Conservation (phyloP, 2,113 vertebrate species). For the Gnathonemus longibarbis region DNA sequence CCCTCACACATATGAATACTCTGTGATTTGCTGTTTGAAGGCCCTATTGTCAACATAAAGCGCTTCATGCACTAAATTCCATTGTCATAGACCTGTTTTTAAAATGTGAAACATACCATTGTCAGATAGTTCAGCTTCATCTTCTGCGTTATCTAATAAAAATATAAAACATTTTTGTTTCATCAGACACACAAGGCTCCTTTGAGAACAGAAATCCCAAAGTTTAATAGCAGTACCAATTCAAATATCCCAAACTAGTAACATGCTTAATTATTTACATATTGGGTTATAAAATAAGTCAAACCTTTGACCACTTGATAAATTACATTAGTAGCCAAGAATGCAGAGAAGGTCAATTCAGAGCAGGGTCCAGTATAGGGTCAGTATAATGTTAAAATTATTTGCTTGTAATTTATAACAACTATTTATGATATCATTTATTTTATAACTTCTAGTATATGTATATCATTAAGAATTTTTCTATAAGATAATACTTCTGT, state of each 20-base stretch:
- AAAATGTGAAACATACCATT: slow-evolving; percentile 68
- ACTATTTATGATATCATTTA: not conserved
- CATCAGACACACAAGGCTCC: not conserved
- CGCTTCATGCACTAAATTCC: not conserved
- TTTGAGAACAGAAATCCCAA: not conserved
- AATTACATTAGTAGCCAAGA: not conserved
- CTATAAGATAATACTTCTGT: not conserved
- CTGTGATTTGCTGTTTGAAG: not conserved
- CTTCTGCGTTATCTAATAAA: slow-evolving; percentile 59
- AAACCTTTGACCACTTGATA: not conserved
- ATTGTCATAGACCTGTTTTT: not conserved
- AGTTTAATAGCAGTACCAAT: not conserved
- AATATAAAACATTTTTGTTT: not conserved
- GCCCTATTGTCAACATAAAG: not conserved
- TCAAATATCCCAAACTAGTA: not conserved
- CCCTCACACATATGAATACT: not conserved
- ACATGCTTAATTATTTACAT: not conserved
- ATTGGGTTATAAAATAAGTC: not conserved
- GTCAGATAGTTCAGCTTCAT: slow-evolving; percentile 76
- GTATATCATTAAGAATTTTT: not conserved
- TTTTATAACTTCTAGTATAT: not conserved
- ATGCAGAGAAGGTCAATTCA: not conserved
- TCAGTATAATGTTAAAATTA: not conserved
- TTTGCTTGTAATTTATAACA: not conserved
- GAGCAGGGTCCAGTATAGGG: not conserved